Evolutionary conservation across 1,140 invertebrate genomes (phyloP), one percentile per base, ranked within the genome.

Genomic region (Stegodyphus dumicola): DNA sequence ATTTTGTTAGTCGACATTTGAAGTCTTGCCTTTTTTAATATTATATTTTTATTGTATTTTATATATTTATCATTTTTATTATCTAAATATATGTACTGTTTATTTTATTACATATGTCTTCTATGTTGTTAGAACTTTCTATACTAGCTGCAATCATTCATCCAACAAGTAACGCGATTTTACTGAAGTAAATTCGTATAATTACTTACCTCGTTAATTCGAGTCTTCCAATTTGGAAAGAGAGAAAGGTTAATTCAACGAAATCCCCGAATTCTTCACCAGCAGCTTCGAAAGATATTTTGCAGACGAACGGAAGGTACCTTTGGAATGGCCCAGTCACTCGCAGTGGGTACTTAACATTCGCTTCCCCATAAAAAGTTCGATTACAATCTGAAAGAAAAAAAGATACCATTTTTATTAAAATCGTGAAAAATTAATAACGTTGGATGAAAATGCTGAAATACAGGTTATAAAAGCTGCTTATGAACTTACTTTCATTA

Each of bases 141-240:
- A 60, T 10, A 76, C 6, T n/a, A 54, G 15, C 15, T 54, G 53
- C 6, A 7, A 18, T 7, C 13, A 75, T 75, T n/a, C 49, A 1
- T 15, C 6, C 6, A 75, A 54, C 6, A 15, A 10, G 49, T 9
- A 53, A 7, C 17, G 15, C 10, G 13, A 77, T 2, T 15, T 13
- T 33, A 15, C 33, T 13, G 17, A 33, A 9, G 17, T 49, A 9
- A 65, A 15, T 18, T 33, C 13, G 18, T 13, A 66, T 7, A 70
- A 1, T 33, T 33, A 33, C 69, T 53, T 80, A 87, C 86, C 86
- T 85, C 54, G 74, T 79, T 2, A 83, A 11, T 17, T 87, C 87
- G 5, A 87, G 81, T 52, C 65, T 83, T 51, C 88, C 88, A n/a
- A 88, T 84, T 79, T 88, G 88, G 71, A 88, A 88, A 48, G 87